A percentile compares a stretch with the other conserved stretches of the same genome.
phyloP scores from a whole-genome alignment of 2,888 invertebrate genomes.

The Melinaea marsaeus region DNA sequence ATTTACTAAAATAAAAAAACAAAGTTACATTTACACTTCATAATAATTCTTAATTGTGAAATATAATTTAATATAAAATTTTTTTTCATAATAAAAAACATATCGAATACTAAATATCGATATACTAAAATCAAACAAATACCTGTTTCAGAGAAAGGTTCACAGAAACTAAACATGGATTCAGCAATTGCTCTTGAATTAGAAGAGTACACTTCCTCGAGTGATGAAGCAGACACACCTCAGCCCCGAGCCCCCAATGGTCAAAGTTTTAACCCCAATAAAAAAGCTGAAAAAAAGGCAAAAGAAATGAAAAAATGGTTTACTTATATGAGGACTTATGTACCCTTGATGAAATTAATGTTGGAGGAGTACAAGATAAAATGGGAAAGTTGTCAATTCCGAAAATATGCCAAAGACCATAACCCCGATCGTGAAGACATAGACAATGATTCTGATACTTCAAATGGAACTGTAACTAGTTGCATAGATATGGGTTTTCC shows the following conservation, averaged over 20 bases:
- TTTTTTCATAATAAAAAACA: too few species aligned
- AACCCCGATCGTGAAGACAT: not conserved
- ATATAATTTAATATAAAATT: too few species aligned
- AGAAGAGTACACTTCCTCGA: conserved; percentile 2
- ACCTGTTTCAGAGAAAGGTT: not conserved
- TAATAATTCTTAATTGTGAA: too few species aligned
- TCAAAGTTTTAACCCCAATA: not conserved
- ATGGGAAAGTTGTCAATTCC: conserved; percentile 6
- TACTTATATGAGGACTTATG: not conserved
- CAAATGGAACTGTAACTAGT: conserved; percentile 1
- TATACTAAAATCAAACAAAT: too few species aligned
- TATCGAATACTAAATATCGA: too few species aligned
- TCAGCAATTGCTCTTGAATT: not conserved
- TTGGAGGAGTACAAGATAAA: not conserved
- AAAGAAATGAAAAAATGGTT: conserved; percentile 1
- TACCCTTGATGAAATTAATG: conserved; percentile 3
- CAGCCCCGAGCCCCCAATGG: not conserved
- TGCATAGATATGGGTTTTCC: not conserved
- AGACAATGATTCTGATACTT: conserved; percentile 2
- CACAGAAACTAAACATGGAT: not conserved
- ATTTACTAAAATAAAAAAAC: not conserved
- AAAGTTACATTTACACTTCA: not conserved
- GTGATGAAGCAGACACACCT: not conserved
- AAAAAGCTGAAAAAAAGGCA: not conserved
- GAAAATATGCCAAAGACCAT: not conserved